A percentile compares a stretch with the other conserved stretches of the same genome.
These are phyloP conservation scores for Drosophila pseudotakahashii DNA, from an alignment of 2,888 invertebrate genomes.

Conservation along the genomic window DNA sequence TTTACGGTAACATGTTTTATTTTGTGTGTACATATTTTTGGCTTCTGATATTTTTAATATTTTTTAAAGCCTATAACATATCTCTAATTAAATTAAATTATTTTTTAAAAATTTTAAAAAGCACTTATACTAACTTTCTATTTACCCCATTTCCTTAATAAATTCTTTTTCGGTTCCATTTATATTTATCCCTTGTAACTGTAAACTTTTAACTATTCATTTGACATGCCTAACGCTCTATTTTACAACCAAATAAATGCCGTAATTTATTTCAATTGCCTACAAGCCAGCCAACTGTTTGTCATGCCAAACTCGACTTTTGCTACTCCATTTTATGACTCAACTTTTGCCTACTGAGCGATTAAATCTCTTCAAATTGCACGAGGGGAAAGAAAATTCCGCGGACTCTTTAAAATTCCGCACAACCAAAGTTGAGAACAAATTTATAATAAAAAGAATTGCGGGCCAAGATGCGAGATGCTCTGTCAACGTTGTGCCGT, in stretches of 20 bases:
- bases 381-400: constrained; percentile 44
- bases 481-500: constrained; percentile 39
- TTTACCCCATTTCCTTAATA: neutral
- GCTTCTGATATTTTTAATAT: too few species aligned
- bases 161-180: neutral
- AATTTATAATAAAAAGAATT: constrained; percentile 30
- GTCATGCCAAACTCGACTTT: constrained; percentile 55
- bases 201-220: constrained; percentile 8
- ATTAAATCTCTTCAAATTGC: constrained; percentile 47
- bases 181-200: neutral
- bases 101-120: neutral
- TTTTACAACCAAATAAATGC: constrained; percentile 41
- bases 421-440: constrained; percentile 17
- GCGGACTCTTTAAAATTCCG: constrained; percentile 64
- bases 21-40: too few species aligned
- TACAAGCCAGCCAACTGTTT: constrained; percentile 43
- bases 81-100: too few species aligned
- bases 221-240: constrained; percentile 15
- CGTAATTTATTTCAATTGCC: constrained; percentile 48
- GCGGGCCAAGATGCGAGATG: constrained; percentile 31
- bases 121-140: neutral
- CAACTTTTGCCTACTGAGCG: constrained; percentile 32
- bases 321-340: constrained; percentile 40
- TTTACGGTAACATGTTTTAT: too few species aligned
- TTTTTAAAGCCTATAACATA: too few species aligned